Evolutionary conservation across 35 echinoderm and acorn worm genomes (phyloP).

Genomic region (Nesometra sesokonis): DNA sequence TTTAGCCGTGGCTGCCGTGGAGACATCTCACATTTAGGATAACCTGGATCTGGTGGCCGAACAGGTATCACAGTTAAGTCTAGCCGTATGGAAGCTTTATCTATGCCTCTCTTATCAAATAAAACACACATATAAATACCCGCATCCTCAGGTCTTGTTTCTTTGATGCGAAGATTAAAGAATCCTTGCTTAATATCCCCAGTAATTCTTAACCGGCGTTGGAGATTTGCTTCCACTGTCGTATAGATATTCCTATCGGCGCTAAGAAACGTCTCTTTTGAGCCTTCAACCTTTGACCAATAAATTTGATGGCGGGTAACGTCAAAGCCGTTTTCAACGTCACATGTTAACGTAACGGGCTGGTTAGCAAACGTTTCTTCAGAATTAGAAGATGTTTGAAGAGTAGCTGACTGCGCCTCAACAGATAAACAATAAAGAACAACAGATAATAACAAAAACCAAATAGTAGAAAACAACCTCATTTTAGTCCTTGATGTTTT

Average conservation of each 20-base stretch:
- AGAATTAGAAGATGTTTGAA: neutral
- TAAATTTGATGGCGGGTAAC: neutral
- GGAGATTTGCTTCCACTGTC: neutral
- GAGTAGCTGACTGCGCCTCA: neutral
- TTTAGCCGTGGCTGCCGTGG: neutral
- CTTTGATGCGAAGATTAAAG: neutral
- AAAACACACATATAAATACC: neutral
- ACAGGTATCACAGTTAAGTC: neutral
- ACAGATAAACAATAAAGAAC: neutral
- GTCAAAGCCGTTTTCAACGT: neutral
- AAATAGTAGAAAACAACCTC: too few relatives aligned
- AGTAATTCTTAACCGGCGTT: neutral
- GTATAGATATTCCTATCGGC: neutral
- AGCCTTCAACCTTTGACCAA: neutral
- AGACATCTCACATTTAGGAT: neutral
- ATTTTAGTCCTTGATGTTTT: too few relatives aligned
- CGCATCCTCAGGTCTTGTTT: neutral
- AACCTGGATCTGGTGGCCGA: neutral
- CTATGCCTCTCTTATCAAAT: neutral
- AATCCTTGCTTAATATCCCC: neutral
- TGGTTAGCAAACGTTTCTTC: neutral
- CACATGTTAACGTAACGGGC: neutral
- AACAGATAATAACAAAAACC: neutral
- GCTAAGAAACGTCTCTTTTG: neutral
- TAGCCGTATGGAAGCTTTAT: neutral